These are phyloP conservation scores for Elmis aenea DNA, from an alignment of 2,888 invertebrate genomes.

Conservation along the genomic window DNA sequence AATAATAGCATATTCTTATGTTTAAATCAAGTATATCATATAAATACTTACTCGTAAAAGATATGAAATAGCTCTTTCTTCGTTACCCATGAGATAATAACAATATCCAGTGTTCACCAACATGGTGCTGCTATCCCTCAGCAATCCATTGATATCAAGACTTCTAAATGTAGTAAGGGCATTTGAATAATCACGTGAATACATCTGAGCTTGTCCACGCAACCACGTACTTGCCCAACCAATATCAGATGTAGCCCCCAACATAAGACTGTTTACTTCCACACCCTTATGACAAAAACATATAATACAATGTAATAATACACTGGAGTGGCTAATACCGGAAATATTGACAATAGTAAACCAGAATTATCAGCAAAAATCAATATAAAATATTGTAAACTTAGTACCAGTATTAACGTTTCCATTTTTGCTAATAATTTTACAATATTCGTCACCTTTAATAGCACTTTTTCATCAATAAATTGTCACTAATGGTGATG, in stretches of 20 bases:
- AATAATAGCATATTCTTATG: no score
- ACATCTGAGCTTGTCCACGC: slow-evolving; percentile 59
- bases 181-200: slow-evolving; percentile 61
- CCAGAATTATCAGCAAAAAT: no score
- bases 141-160: slow-evolving; percentile 59
- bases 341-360: no score
- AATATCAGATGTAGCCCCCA: slow-evolving; percentile 49
- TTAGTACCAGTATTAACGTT: no score
- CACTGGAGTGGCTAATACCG: no score
- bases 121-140: slow-evolving; percentile 64
- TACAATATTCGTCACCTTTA: no score
- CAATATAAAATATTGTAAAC: no score
- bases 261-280: slow-evolving; percentile 69
- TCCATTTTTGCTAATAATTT: no score
- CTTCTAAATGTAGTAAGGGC: slow-evolving; percentile 63
- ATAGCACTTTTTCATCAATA: no score
- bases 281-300: slow-evolving; percentile 53
- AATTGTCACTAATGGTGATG: no score
- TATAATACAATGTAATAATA: slow-evolving; percentile 1
- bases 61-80: slow-evolving; percentile 56
- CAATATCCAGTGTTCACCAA: slow-evolving; percentile 68
- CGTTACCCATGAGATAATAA: slow-evolving; percentile 67
- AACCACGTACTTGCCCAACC: slow-evolving; percentile 61
- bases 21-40: no score
- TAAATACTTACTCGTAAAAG: slow-evolving; percentile 46